phyloP scores from a whole-genome alignment of 2,888 invertebrate species.

The Sphecodes monilicornis region DNA sequence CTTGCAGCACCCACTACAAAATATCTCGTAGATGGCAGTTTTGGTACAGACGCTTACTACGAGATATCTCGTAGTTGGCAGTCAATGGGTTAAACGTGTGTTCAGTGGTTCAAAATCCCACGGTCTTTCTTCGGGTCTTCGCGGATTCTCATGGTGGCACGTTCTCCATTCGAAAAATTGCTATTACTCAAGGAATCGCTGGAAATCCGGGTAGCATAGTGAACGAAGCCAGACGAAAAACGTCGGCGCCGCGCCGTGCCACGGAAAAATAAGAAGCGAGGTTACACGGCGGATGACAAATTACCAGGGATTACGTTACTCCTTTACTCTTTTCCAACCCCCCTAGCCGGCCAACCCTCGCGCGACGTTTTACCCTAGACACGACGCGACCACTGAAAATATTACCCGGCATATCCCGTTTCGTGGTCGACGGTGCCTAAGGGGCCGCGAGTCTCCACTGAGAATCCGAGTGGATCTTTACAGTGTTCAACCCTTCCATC shows the following conservation, averaged over 20 bases:
- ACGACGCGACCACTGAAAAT: conserved; percentile 63
- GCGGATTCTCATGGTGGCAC: background rate
- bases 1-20: too few relatives aligned
- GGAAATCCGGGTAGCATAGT: conserved; percentile 19
- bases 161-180: background rate
- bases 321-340: conserved; percentile 37
- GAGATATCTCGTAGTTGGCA: too few relatives aligned
- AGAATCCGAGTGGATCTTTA: conserved; percentile 36
- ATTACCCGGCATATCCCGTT: conserved; percentile 64
- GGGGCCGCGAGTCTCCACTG: conserved; percentile 28
- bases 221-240: conserved; percentile 29
- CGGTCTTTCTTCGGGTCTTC: background rate
- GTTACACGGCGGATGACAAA: conserved; percentile 75
- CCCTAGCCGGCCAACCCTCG: conserved; percentile 29
- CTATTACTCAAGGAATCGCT: conserved; percentile 13
- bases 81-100: too few relatives aligned
- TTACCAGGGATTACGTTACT: conserved; percentile 75
- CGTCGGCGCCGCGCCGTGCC: conserved; percentile 35
- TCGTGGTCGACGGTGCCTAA: conserved; percentile 47
- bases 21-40: too few relatives aligned
- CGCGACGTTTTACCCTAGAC: conserved; percentile 50
- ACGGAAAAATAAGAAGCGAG: conserved; percentile 74
- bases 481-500: background rate
- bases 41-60: too few relatives aligned
- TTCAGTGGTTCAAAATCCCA: too few relatives aligned